Percentiles rank a stretch among this genome's conserved stretches.
These are phyloP conservation scores for Chelidonichthys spinosus DNA, from an alignment of 2,797 vertebrate species.

Conservation along the genomic window DNA sequence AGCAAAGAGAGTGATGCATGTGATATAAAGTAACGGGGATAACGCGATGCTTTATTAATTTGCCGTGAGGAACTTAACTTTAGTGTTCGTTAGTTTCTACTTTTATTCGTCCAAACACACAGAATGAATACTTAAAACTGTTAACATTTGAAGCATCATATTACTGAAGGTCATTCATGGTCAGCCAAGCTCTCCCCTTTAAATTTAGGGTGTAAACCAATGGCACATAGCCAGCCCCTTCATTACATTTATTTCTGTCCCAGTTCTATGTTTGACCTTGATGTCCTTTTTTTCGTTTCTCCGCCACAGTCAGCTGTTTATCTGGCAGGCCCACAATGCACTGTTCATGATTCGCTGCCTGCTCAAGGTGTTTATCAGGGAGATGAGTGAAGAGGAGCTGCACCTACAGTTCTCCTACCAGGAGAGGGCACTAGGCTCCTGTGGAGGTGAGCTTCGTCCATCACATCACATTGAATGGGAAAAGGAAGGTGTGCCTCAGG, in stretches of 20 bases:
- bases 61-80: background rate
- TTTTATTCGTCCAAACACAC: background rate
- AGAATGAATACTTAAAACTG: background rate
- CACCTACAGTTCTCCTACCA: constrained; percentile 93
- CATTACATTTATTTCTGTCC: background rate
- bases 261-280: constrained; percentile 10
- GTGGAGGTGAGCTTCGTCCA: constrained; percentile 81
- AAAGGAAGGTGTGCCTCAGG: background rate
- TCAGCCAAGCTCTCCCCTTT: constrained; percentile 9
- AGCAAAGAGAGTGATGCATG: background rate
- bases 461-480: background rate
- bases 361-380: constrained; percentile 95
- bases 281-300: constrained; percentile 58
- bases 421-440: constrained; percentile 88
- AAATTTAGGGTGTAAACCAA: constrained; percentile 11
- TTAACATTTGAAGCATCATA: constrained; percentile 1
- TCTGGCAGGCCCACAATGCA: constrained; percentile 99
- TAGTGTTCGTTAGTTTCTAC: background rate
- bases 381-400: constrained; percentile 93
- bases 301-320: constrained; percentile 93
- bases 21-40: background rate
- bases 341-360: constrained; percentile 96
- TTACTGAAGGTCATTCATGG: background rate
- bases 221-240: background rate
- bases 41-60: background rate